Percentiles rank a stretch among this genome's conserved stretches.
Evolutionary conservation across 2,888 invertebrate species (phyloP).

Genomic region (Protula sp.): DNA sequence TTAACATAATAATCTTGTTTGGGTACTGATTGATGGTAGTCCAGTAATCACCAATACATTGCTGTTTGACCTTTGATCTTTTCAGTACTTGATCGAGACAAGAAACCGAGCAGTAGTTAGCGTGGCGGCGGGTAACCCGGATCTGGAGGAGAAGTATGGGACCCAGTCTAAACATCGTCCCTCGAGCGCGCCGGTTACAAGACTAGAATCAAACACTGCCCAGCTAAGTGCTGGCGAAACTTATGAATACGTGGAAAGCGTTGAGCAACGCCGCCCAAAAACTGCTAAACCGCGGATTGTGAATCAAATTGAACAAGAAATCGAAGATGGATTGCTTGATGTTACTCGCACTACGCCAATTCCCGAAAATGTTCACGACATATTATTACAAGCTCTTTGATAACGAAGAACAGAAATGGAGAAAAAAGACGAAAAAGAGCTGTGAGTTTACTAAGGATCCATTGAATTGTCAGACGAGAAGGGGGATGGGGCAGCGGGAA

Average conservation of each 20-base stretch:
- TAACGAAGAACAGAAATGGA: no score
- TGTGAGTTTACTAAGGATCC: no score
- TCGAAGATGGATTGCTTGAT: not conserved
- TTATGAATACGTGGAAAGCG: slow-evolving; percentile 11
- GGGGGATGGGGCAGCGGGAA: no score
- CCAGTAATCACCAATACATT: no score
- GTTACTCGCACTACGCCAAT: not conserved
- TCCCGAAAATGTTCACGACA: not conserved
- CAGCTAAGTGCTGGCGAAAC: slow-evolving; percentile 36
- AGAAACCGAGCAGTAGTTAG: slow-evolving; percentile 41
- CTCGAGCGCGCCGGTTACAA: slow-evolving; percentile 43
- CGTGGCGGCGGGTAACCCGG: slow-evolving; percentile 28
- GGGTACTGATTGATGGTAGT: no score
- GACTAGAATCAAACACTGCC: slow-evolving; percentile 27
- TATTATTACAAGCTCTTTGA: not conserved
- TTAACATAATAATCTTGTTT: no score
- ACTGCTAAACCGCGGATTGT: slow-evolving; percentile 2
- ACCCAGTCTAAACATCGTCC: slow-evolving; percentile 33
- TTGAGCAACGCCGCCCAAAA: not conserved
- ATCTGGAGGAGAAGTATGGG: slow-evolving; percentile 18
- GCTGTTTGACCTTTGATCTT: no score
- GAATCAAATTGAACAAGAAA: slow-evolving; percentile 2
- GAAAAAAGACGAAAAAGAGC: no score
- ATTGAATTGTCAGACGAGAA: no score
- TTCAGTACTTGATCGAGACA: slow-evolving; percentile 37